Evolutionary conservation across 1,140 invertebrate species (phyloP), one percentile per base, ranked within the genome.

Genomic region (Listronotus oregonensis): DNA sequence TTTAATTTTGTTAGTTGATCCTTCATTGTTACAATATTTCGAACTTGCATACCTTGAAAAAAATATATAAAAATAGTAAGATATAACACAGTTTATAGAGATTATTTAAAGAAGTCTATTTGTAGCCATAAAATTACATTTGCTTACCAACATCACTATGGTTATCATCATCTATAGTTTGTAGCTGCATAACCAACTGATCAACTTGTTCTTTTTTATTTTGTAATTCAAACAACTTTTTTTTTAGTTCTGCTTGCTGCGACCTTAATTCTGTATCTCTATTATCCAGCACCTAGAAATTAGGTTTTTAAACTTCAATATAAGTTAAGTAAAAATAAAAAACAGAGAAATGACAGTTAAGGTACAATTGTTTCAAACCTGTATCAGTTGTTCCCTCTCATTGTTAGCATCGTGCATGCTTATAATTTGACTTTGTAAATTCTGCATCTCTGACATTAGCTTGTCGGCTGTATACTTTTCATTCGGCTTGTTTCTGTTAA

Each of bases 131-230:
- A 1, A 27, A 5, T 3, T 27, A 27, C 21, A 27, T 3, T 27
- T 27, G 21, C 21, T 27, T 52, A 71, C 76, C 71, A 31, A 76
- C 64, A 34, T 77, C 75, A 31, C 73, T 73, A 39, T 76, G 74
- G 10, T 71, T 70, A 10, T 69, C 70, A 6, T 73, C 75, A 32
- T 74, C 69, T 42, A 75, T 63, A 52, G 55, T 71, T 55, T 79
- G 76, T n/a, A 79, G 65, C 42, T 79, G 77, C 32, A 70, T 58
- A 0, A 78, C 77, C n/a, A 80, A 66, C 18, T 77, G 71, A 68
- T 80, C 78, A 32, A 80, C 76, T 65, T 79, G 75, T 17, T 70
- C 40, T 49, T 80, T 80, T 52, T 79, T 79, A 49, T 61, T 76
- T 63, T 80, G 78, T 39, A 80, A 63, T 66, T 80, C 78, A n/a